Evolutionary conservation across 1,140 invertebrate genomes (phyloP).

Genomic region (Myzus persicae): DNA sequence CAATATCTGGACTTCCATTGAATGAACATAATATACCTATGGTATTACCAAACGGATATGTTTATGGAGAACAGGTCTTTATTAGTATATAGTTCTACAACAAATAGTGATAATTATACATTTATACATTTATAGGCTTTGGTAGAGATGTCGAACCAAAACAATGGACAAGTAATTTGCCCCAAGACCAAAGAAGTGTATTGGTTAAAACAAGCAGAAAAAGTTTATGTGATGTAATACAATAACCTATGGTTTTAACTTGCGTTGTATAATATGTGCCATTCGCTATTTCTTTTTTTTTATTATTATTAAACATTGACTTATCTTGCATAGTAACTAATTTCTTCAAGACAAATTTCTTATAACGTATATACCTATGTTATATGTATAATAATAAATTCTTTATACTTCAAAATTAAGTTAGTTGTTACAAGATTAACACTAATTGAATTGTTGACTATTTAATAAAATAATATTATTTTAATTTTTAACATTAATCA

Average conservation of each 20-base stretch:
- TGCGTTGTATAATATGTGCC: neutral
- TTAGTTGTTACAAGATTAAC: neutral
- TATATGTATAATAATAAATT: neutral
- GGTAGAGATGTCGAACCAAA: constrained; percentile 86
- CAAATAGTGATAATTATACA: constrained; percentile 17
- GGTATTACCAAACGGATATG: constrained; percentile 97
- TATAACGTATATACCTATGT: neutral
- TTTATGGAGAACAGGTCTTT: constrained; percentile 92
- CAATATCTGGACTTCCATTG: constrained; percentile 88
- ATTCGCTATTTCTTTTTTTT: neutral
- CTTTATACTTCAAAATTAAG: neutral
- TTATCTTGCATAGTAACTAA: neutral
- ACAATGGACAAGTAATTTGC: constrained; percentile 87
- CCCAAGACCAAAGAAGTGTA: constrained; percentile 91
- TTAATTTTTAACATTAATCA: neutral
- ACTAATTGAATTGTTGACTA: neutral
- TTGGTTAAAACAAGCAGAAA: constrained; percentile 88
- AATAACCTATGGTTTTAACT: neutral
- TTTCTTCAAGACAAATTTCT: neutral
- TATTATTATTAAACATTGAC: constrained; percentile 1
- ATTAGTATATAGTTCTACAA: constrained; percentile 30
- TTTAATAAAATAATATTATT: neutral
- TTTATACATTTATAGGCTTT: constrained; percentile 72
- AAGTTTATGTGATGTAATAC: constrained; percentile 93
- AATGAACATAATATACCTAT: constrained; percentile 98